These are phyloP conservation scores for Pseudochirops cupreus DNA, from an alignment of 2,797 vertebrate genomes.

Conservation along the genomic window DNA sequence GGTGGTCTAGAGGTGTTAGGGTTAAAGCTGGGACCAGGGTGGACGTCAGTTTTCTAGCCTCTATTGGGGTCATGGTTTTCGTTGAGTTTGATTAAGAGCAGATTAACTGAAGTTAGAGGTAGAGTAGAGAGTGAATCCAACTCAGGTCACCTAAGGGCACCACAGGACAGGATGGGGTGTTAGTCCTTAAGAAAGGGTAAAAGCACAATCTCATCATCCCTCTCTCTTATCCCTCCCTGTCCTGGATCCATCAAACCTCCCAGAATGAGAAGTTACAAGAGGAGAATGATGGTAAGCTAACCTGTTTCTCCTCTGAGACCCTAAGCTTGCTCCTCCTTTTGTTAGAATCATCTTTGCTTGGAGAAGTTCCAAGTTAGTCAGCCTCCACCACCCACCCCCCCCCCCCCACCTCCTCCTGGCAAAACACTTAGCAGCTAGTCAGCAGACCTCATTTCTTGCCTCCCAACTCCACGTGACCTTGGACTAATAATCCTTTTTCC, in stretches of 20 bases:
- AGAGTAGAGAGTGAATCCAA: not conserved
- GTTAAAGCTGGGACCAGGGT: not conserved
- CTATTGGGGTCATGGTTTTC: not conserved
- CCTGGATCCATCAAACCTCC: not conserved
- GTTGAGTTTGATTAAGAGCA: not conserved
- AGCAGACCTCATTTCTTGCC: not conserved
- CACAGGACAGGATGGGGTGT: not conserved
- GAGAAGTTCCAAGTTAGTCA: not conserved
- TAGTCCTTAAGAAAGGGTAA: not conserved
- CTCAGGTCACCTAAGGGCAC: not conserved
- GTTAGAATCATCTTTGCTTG: not conserved
- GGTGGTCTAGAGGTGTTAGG: not conserved
- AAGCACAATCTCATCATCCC: not conserved
- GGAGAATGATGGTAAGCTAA: slow-evolving; percentile 52
- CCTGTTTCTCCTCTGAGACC: not conserved
- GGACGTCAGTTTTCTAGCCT: not conserved
- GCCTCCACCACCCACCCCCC: not conserved
- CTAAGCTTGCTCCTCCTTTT: not conserved
- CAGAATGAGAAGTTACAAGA: slow-evolving; percentile 51
- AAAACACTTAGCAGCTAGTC: not conserved
- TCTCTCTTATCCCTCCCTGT: not conserved
- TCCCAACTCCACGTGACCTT: not conserved
- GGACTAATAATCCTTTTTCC: not conserved
- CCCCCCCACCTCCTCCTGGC: not conserved
- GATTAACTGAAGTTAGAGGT: not conserved